Conservation (phyloP, 1,140 invertebrate genomes). For the Meloidogyne hapla region DNA sequence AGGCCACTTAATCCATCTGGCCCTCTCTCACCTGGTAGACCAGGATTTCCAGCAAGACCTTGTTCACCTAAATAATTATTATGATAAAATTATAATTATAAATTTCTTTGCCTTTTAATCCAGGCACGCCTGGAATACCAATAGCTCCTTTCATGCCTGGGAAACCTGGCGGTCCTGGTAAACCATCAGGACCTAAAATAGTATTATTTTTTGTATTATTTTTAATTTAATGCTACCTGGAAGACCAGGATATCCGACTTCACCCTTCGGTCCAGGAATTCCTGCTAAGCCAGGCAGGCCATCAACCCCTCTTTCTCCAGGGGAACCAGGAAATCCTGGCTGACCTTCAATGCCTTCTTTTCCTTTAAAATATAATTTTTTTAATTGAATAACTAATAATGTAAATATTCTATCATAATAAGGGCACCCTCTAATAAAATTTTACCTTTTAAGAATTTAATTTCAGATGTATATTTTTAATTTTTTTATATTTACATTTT, state of each 20-base stretch:
- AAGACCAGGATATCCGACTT: slow-evolving; percentile 35
- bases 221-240: slow-evolving; percentile 14
- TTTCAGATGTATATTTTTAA: not conserved
- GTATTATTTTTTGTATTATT: not conserved
- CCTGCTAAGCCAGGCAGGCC: slow-evolving; percentile 37
- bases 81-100: not conserved
- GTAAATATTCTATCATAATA: not conserved
- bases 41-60: slow-evolving; percentile 12
- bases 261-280: slow-evolving; percentile 50
- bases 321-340: slow-evolving; percentile 34
- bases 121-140: slow-evolving; percentile 27
- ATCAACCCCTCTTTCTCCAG: slow-evolving; percentile 35
- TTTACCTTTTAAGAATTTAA: not conserved
- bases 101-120: slow-evolving; percentile 35
- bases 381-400: not conserved
- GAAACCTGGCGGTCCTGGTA: slow-evolving; percentile 15
- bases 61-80: slow-evolving; percentile 13
- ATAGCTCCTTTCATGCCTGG: not conserved
- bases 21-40: not conserved
- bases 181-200: slow-evolving; percentile 7
- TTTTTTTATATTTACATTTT: not conserved
- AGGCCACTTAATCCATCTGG: slow-evolving; percentile 9
- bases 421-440: not conserved
- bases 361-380: slow-evolving; percentile 25
- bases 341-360: slow-evolving; percentile 34